A percentile compares a stretch with the other conserved stretches of the same genome.
Evolutionary conservation across 2,113 vertebrate species (phyloP).

Genomic region (Esox niger): DNA sequence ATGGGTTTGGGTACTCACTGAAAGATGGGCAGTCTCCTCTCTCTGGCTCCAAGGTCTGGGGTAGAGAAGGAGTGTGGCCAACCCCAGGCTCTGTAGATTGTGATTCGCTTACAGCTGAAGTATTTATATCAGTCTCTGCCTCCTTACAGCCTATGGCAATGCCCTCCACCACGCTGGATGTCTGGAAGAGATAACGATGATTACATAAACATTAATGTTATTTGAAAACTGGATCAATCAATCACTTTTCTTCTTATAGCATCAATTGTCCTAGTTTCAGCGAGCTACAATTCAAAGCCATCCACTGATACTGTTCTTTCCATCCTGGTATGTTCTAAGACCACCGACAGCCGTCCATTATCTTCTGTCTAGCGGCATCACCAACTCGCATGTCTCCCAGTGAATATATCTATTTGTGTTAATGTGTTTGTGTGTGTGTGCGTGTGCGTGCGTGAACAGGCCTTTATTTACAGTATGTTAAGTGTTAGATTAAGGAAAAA

Average conservation of each 20-base stretch:
- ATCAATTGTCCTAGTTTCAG: background rate
- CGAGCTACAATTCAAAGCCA: no score
- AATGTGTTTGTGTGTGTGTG: no score
- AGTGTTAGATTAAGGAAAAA: no score
- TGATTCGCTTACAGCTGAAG: background rate
- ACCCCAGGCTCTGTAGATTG: constrained; percentile 38
- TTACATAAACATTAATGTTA: no score
- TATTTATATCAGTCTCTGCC: constrained; percentile 19
- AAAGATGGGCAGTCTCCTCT: constrained; percentile 53
- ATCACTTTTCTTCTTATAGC: background rate
- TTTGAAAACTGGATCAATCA: background rate
- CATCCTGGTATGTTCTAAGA: no score
- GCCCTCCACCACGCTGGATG: constrained; percentile 40
- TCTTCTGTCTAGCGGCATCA: no score
- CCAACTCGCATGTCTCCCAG: no score
- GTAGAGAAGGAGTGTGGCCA: constrained; percentile 40
- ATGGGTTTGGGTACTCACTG: constrained; percentile 62
- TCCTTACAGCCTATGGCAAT: constrained; percentile 50
- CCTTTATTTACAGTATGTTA: no score
- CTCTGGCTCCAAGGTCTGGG: constrained; percentile 53
- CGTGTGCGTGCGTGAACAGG: no score
- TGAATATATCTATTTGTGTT: no score
- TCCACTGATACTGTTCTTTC: no score
- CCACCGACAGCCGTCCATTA: no score
- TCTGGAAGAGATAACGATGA: constrained; percentile 50